Conservation (phyloP, 2,888 invertebrate genomes). For the Latrodectus hesperus region DNA sequence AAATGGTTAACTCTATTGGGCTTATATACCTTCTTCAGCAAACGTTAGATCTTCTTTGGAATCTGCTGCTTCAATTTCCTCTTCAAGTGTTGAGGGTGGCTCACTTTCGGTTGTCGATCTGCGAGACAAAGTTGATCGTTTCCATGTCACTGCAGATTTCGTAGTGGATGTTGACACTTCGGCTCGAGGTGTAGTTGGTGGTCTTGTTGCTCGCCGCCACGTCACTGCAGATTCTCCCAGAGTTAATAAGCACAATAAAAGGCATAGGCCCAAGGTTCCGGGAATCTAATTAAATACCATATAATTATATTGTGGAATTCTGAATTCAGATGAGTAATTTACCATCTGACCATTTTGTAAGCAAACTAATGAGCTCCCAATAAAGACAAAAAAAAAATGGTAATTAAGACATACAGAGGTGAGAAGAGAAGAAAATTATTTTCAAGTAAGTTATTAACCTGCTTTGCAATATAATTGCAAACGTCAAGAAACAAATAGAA, state of each 20-base stretch:
- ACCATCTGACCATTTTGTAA: no score
- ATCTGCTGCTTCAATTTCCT: slow-evolving; percentile 36
- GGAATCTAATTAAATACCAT: no score
- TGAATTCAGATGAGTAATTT: no score
- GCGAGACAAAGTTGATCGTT: slow-evolving; percentile 40
- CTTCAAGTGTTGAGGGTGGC: neutral
- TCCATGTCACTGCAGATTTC: slow-evolving; percentile 47
- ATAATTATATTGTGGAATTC: no score
- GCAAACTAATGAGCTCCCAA: no score
- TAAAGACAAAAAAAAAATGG: no score
- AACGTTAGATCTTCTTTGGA: slow-evolving; percentile 26
- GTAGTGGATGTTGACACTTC: slow-evolving; percentile 10
- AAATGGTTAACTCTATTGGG: no score
- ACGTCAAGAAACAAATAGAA: no score
- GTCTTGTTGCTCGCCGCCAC: slow-evolving; percentile 30
- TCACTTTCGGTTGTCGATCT: slow-evolving; percentile 33
- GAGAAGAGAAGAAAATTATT: no score
- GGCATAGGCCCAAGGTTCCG: neutral
- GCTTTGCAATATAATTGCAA: no score
- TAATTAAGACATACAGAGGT: no score
- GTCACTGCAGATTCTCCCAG: slow-evolving; percentile 27
- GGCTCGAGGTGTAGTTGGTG: neutral
- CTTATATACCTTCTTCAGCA: slow-evolving; percentile 21
- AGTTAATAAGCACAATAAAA: slow-evolving; percentile 19
- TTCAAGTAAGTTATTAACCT: no score